Evolutionary conservation across 2,113 vertebrate species (phyloP), one percentile per base, ranked within the genome.

Genomic region (Toxotes chatareus): DNA sequence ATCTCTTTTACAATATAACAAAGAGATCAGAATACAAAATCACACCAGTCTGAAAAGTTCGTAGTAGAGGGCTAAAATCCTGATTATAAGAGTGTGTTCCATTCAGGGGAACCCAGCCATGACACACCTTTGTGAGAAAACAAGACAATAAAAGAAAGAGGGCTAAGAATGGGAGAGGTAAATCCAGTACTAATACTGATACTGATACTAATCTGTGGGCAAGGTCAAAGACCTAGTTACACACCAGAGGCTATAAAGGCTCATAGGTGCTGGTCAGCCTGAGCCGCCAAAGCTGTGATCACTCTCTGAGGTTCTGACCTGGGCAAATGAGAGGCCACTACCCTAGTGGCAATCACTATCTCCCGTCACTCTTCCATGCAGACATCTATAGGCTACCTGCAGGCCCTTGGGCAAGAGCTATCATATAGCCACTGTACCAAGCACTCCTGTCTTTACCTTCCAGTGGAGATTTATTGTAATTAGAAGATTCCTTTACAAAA

Each of bases 401-500:
- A 82, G 76, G 68, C 82, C 93, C 90, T 89, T 14, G 0, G 86
- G 93, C 84, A 1, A 47, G 60, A 78, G 86, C 85, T 94, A 93
- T 95, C 94, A 86, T 92, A 92, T 94, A 86, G 91, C 93, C 83
- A 92, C 92, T 93, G 93, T 94, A 95, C 90, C 82, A 59, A 51
- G 73, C 82, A 46, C 79, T 83, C 72, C 88, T 84, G 90, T 92
- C 90, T 93, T 90, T 92, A 91, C 77, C 90, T 92, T 68, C 65
- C 88, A 86, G 88, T 93, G 90, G 91, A 95, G 94, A 94, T 95
- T 93, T 95, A 94, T 95, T 95, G 93, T 93, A 93, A 95, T 95
- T 93, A 92, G 92, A 91, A 93, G 93, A 95, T 95, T 94, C 90
- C 91, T 91, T 95, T 93, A 94, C 94, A 94, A 93, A 95, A 93